These are phyloP conservation scores for Drosophila pseudoobscura DNA, from an alignment of 1,140 invertebrate species.

Conservation along the genomic window DNA sequence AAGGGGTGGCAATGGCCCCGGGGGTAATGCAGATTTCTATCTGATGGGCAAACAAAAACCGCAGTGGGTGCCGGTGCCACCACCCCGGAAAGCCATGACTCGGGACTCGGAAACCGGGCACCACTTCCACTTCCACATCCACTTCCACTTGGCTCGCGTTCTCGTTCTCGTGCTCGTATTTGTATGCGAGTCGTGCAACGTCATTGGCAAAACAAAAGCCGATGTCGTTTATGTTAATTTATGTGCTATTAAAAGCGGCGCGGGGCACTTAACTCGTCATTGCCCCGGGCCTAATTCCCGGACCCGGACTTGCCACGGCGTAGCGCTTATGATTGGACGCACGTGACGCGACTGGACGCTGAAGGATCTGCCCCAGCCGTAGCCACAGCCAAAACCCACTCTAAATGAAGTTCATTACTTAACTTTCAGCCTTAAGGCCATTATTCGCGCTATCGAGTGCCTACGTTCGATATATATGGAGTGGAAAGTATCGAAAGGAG, in stretches of 20 bases:
- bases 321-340: slow-evolving; percentile 60
- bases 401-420: slow-evolving; percentile 7
- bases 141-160: slow-evolving; percentile 17
- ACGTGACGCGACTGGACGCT: slow-evolving; percentile 51
- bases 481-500: too few relatives aligned
- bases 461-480: too few relatives aligned
- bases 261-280: slow-evolving; percentile 75
- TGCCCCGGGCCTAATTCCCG: slow-evolving; percentile 47
- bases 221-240: slow-evolving; percentile 75
- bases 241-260: slow-evolving; percentile 77
- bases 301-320: slow-evolving; percentile 14
- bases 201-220: slow-evolving; percentile 76
- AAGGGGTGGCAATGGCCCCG: slow-evolving; percentile 14
- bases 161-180: slow-evolving; percentile 43
- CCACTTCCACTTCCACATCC: slow-evolving; percentile 6
- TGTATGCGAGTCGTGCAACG: slow-evolving; percentile 67
- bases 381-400: neutral
- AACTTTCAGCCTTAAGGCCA: too few relatives aligned
- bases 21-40: slow-evolving; percentile 68
- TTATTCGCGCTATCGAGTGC: too few relatives aligned
- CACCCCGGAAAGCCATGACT: slow-evolving; percentile 3
- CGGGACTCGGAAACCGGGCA: neutral
- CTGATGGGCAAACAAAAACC: slow-evolving; percentile 80
- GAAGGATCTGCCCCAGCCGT: slow-evolving; percentile 10
- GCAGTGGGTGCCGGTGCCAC: slow-evolving; percentile 63